phyloP scores from a whole-genome alignment of 2,113 vertebrate genomes.

The Arizona elegans region DNA sequence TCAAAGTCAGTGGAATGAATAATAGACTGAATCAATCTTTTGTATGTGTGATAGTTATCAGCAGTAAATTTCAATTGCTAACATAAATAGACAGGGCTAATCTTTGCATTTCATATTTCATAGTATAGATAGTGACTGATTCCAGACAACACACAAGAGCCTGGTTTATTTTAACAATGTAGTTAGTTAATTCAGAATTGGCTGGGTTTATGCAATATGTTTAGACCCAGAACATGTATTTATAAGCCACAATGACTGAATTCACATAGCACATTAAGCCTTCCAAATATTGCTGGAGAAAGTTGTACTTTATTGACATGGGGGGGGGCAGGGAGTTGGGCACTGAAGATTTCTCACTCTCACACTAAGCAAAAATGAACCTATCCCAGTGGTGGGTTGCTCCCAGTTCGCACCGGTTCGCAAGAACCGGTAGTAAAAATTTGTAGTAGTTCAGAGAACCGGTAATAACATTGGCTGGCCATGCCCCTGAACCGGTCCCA shows the following conservation, averaged over 20 bases:
- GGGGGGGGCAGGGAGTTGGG: no score
- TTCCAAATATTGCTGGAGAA: neutral
- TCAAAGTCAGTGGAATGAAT: neutral
- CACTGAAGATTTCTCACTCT: neutral
- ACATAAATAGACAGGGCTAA: neutral
- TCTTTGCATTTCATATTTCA: neutral
- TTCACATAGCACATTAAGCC: neutral
- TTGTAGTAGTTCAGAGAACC: no score
- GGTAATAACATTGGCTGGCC: no score
- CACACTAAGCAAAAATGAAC: neutral
- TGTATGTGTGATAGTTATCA: neutral
- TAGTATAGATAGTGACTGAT: neutral
- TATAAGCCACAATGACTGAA: neutral
- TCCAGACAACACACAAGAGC: neutral
- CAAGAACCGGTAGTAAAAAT: no score
- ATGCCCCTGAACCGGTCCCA: no score
- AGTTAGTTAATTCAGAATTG: neutral
- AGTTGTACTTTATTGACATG: neutral
- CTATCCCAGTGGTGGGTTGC: neutral
- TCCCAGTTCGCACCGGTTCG: no score
- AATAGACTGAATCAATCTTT: neutral
- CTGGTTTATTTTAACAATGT: neutral
- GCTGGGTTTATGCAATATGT: neutral
- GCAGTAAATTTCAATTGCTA: neutral
- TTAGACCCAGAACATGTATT: neutral